Evolutionary conservation across 2,797 vertebrate species (phyloP), one percentile per base, ranked within the genome.

Genomic region (Pseudomugil gertrudae): DNA sequence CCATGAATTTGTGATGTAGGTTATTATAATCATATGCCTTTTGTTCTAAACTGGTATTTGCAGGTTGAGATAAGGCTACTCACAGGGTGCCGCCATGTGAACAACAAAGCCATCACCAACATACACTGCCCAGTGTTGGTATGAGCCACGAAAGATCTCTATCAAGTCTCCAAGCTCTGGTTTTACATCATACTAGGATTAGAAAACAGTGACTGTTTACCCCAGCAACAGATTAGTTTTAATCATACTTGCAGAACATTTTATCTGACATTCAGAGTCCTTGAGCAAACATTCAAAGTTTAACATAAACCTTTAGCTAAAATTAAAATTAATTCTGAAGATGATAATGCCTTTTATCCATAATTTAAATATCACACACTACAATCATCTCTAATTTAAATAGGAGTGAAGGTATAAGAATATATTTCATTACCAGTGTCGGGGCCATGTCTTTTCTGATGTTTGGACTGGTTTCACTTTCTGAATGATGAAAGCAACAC

Each of bases 51-150:
- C 11, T 26, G 35, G 2, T 48, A 36, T 62, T 4, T 30, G 9
- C 3, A 14, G 33, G 9, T 2, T 21, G 33, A 23, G 23, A 5
- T 1, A 29, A 2, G 0, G 8, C 21, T 19, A 90, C 93, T 94
- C 68, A 95, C 94, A 84, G 5, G 93, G 89, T 1, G 94, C 91
- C 10, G 93, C 91, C 72, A 96, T 66, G 72, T 95, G 95, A 71
- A 95, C 86, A 23, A 95, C 79, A 0, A 57, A 92, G 43, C 92
- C 94, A 1, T 94, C 73, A 0, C 93, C 95, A 8, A 95, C 76
- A 40, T 95, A 95, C 32, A 95, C 69, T 3, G 88, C 94, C 94
- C 94, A 95, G 80, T 95, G 95, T 53, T 93, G 90, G 54, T 95
- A 95, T 3, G 62, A 27, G 2, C 88, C 79, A 8, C 93, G 84